Evolutionary conservation across 2,113 vertebrate genomes (phyloP).

Genomic region (Tupaia tana): DNA sequence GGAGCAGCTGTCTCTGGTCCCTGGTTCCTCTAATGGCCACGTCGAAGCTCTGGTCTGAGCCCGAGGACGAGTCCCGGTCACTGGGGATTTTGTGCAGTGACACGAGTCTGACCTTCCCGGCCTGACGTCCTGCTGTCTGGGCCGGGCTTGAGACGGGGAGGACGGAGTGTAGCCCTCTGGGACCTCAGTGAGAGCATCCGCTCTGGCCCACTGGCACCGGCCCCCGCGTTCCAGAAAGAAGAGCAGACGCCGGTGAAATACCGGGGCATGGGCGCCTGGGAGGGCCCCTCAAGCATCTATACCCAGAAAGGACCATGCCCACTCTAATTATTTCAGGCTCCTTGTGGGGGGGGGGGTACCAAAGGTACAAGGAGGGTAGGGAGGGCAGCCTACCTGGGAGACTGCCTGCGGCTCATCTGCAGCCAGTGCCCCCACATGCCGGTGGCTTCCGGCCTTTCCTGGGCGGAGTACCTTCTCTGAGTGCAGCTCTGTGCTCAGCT

Average conservation of each 20-base stretch:
- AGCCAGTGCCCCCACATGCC: not conserved
- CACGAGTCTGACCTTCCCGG: not conserved
- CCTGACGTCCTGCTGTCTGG: accelerated
- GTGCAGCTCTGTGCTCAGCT: accelerated
- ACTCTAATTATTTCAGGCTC: accelerated
- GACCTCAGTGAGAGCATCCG: not conserved
- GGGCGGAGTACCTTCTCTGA: not conserved
- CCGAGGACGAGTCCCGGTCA: not conserved
- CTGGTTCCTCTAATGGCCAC: accelerated
- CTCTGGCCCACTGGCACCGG: not conserved
- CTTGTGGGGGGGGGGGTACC: not conserved
- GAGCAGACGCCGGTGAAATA: not conserved
- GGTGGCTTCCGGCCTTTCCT: not conserved
- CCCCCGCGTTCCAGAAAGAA: not conserved
- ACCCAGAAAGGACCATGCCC: accelerated
- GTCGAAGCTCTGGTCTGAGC: not conserved
- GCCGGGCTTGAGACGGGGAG: not conserved
- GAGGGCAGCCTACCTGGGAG: not conserved
- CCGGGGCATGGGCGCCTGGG: accelerated
- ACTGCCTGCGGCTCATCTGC: accelerated
- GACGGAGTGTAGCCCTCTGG: not conserved
- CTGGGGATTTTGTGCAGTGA: not conserved
- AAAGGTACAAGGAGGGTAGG: not conserved
- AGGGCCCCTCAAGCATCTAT: not conserved
- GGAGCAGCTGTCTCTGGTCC: accelerated